phyloP scores from a whole-genome alignment of 2,113 vertebrate species.

The Emydocephalus ijimae region DNA sequence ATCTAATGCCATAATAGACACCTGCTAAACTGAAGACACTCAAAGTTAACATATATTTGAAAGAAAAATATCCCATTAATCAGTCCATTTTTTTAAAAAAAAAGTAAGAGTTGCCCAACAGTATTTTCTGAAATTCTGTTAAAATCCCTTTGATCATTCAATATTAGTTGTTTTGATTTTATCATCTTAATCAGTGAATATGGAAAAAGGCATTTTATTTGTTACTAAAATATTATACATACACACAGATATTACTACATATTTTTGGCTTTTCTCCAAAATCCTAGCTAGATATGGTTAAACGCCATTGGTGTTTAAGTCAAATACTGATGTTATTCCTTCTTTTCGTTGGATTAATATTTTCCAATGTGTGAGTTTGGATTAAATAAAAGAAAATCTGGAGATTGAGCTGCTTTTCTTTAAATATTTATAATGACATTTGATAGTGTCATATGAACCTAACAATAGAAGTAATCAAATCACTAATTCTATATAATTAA shows the following conservation, averaged over 20 bases:
- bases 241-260: neutral
- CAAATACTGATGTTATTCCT: slow-evolving; percentile 49
- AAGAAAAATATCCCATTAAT: slow-evolving; percentile 59
- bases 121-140: slow-evolving; percentile 55
- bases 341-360: slow-evolving; percentile 56
- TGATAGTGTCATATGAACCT: slow-evolving; percentile 42
- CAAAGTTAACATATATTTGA: slow-evolving; percentile 46
- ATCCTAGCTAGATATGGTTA: slow-evolving; percentile 59
- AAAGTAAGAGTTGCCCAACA: slow-evolving; percentile 42
- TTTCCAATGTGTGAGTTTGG: slow-evolving; percentile 53
- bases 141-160: slow-evolving; percentile 55
- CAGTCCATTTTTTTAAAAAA: slow-evolving; percentile 41
- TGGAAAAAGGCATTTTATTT: slow-evolving; percentile 51
- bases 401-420: slow-evolving; percentile 58
- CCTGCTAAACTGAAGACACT: slow-evolving; percentile 53
- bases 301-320: slow-evolving; percentile 66
- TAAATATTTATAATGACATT: slow-evolving; percentile 49
- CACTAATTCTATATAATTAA: slow-evolving; percentile 33
- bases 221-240: slow-evolving; percentile 30
- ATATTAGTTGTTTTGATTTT: slow-evolving; percentile 64
- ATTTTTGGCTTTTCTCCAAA: slow-evolving; percentile 48
- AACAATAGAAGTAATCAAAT: slow-evolving; percentile 48
- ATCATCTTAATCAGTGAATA: slow-evolving; percentile 54
- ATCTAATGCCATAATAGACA: slow-evolving; percentile 39
- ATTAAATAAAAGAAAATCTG: slow-evolving; percentile 47